Evolutionary conservation across 2,888 invertebrate species (phyloP).

Genomic region (Odontocerum albicorne): DNA sequence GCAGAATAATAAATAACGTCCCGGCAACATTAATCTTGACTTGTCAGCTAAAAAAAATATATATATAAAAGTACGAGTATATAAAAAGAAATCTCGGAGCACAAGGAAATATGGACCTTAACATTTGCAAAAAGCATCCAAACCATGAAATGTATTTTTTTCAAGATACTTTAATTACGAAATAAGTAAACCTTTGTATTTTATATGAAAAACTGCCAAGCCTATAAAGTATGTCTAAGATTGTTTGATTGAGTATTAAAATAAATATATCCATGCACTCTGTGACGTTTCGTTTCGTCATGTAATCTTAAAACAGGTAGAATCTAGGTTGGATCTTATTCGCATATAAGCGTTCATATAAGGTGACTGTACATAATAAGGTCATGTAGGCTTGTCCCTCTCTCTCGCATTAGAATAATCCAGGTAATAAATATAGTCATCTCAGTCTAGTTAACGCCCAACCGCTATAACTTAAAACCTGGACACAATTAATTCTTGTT

Average conservation of each 20-base stretch:
- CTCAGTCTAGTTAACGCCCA: conserved; percentile 27
- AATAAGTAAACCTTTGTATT: too few species aligned
- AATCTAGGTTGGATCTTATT: too few species aligned
- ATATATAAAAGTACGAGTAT: conserved; percentile 1
- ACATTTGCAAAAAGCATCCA: too few species aligned
- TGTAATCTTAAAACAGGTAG: too few species aligned
- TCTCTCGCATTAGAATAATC: conserved; percentile 9
- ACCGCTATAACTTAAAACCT: conserved; percentile 32
- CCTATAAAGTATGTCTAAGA: too few species aligned
- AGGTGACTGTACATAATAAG: conserved; percentile 17
- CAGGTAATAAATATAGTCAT: conserved; percentile 3
- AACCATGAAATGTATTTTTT: too few species aligned
- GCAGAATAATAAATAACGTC: conserved; percentile 4
- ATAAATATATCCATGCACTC: too few species aligned
- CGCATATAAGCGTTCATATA: too few species aligned
- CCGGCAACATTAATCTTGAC: conserved; percentile 13
- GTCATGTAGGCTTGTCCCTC: conserved; percentile 11
- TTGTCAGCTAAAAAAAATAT: conserved; percentile 14
- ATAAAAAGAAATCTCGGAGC: conserved; percentile 14
- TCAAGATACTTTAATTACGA: too few species aligned
- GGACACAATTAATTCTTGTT: conserved; percentile 27
- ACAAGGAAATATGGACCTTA: conserved; percentile 20
- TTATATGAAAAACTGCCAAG: too few species aligned
- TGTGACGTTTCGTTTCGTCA: too few species aligned
- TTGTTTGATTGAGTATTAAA: too few species aligned